Evolutionary conservation across 2,888 invertebrate species (phyloP), one percentile per base, ranked within the genome.

Genomic region (Adelphocoris suturalis): DNA sequence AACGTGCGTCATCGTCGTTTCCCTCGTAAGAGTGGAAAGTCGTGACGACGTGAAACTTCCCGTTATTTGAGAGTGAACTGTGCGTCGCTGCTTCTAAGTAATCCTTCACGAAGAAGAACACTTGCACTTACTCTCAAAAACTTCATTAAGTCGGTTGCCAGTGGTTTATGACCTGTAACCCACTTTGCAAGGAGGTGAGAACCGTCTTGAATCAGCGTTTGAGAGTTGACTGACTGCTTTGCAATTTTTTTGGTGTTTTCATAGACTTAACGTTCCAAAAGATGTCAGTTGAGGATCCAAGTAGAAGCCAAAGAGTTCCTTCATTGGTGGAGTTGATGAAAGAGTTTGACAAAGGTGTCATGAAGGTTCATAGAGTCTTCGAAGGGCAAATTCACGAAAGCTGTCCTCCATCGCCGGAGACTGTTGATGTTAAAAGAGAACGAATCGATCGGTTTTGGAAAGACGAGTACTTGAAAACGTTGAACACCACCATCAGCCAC

Each of bases 381-480:
- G 81, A 81, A 46, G 23, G 48, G n/a, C 3, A 46, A 48, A 57
- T 84, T 23, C 84, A 84, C 57, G 57, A 84, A 13, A 14, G n/a
- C 0, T 84, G 84, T 16, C 84, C 57, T 1, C 14, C n/a, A 9
- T 11, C 16, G 12, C 84, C 84, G 23, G 16, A 19, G 9, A 0
- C 57, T 1, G 27, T 57, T 23, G 84, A 84, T 19, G 47, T 27
- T 28, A 48, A 81, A 14, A 81, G 12, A 13, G 23, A 81, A 81
- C 9, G 16, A 12, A 47, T 87, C n/a, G 37, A 87, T 78, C 76
- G 87, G 4, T 78, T 87, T 52, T 87, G 76, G 78, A 23, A 47
- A 5, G 87, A 75, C 23, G 3, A 13, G 23, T 89, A 89, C 47
- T 16, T 82, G 52, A 89, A 82, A 84, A 14, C 81, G 4, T 14